A percentile compares a stretch with the other conserved stretches of the same genome.
Conservation (phyloP, 2,888 invertebrate genomes). For the Yponomeuta malinellus region DNA sequence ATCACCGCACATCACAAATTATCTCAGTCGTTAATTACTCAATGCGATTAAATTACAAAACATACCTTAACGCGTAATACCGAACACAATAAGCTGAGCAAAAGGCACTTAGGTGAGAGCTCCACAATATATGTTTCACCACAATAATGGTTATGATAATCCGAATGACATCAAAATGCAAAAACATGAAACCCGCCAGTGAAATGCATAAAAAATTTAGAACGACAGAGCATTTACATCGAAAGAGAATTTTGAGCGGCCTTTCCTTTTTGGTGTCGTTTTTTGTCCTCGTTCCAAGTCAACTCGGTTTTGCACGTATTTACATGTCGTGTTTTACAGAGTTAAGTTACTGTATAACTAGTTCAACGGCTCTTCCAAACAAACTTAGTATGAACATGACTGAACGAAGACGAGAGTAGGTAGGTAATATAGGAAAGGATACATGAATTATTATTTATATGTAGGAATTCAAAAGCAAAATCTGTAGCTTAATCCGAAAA, state of each 20-base stretch:
- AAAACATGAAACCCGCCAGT: neutral
- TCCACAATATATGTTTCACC: neutral
- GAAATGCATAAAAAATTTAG: neutral
- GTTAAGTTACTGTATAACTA: no score
- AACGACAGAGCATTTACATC: slow-evolving; percentile 1
- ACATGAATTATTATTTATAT: no score
- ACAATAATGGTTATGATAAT: neutral
- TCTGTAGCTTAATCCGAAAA: no score
- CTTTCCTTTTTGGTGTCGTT: neutral
- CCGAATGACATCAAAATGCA: neutral
- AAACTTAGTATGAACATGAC: no score
- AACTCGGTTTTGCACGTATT: neutral
- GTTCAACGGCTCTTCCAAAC: no score
- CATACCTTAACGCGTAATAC: neutral
- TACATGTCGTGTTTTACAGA: neutral
- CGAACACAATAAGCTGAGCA: neutral
- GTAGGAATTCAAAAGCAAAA: no score
- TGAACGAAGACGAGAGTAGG: no score
- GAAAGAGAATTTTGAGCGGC: neutral
- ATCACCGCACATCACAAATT: neutral
- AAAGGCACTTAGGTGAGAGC: neutral
- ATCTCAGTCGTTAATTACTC: neutral
- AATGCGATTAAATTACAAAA: no score
- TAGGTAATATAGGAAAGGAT: no score
- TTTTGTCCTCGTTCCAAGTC: neutral